phyloP scores from a whole-genome alignment of 2,113 vertebrate genomes.

The Hippocampus mohnikei region DNA sequence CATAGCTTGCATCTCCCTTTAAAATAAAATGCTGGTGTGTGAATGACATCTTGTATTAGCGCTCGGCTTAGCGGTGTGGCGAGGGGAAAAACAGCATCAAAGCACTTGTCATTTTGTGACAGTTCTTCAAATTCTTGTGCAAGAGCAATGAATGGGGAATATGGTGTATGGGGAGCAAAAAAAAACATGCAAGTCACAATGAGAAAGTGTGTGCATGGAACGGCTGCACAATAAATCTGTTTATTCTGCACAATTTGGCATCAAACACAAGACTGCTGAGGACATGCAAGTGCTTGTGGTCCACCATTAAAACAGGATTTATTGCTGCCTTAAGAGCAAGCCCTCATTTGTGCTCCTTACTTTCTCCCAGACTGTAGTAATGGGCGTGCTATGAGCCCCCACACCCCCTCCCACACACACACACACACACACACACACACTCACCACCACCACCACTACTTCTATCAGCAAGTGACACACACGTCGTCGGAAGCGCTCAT shows the following conservation, averaged over 20 bases:
- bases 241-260: constrained; percentile 77
- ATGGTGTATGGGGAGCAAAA: constrained; percentile 8
- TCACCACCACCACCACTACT: neutral
- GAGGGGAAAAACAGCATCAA: constrained; percentile 9
- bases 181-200: constrained; percentile 21
- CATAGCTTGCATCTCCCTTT: constrained; percentile 20
- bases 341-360: constrained; percentile 13
- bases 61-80: neutral
- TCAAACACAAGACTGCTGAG: constrained; percentile 71
- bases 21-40: constrained; percentile 11
- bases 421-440: too few relatives aligned
- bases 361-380: constrained; percentile 25
- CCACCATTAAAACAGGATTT: constrained; percentile 70
- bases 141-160: constrained; percentile 18
- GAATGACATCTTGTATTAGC: constrained; percentile 52
- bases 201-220: constrained; percentile 48
- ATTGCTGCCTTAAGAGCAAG: constrained; percentile 67
- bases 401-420: too few relatives aligned
- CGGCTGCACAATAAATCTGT: constrained; percentile 72
- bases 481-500: constrained; percentile 50
- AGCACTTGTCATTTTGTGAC: constrained; percentile 44
- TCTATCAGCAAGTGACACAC: constrained; percentile 53
- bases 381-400: constrained; percentile 10
- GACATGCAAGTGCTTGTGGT: constrained; percentile 64
- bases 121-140: constrained; percentile 57